These are phyloP conservation scores for Sebastiscus tertius DNA, from an alignment of 2,797 vertebrate species.

Conservation along the genomic window DNA sequence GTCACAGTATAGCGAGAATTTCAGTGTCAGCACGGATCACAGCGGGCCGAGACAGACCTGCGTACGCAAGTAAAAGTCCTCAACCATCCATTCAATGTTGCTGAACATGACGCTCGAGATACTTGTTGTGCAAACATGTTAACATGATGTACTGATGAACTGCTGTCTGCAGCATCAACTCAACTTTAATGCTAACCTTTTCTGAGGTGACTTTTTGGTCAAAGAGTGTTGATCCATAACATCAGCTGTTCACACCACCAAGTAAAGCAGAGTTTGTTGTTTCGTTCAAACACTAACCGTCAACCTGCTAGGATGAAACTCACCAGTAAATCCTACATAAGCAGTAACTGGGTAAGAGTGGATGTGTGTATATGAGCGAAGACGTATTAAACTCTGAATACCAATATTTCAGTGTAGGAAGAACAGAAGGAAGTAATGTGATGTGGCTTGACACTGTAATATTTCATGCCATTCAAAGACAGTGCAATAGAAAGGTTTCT, in stretches of 20 bases:
- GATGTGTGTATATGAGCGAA: neutral
- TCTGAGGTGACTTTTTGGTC: neutral
- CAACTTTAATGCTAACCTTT: neutral
- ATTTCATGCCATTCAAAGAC: slow-evolving; percentile 42
- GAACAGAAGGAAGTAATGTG: slow-evolving; percentile 1
- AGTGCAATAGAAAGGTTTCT: slow-evolving; percentile 30
- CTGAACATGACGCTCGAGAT: neutral
- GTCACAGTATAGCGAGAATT: neutral
- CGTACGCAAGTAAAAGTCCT: slow-evolving; percentile 4
- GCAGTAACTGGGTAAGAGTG: neutral
- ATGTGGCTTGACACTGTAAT: slow-evolving; percentile 26
- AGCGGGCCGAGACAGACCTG: neutral
- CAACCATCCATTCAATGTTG: neutral
- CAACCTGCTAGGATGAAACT: neutral
- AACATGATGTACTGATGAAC: neutral
- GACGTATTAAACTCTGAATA: neutral
- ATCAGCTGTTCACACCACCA: neutral
- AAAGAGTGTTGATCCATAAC: neutral
- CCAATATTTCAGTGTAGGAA: neutral
- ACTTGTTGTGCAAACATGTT: neutral
- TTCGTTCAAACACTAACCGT: neutral
- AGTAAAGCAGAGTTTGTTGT: neutral
- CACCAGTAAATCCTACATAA: no score
- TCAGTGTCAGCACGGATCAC: slow-evolving; percentile 24
- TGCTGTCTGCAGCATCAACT: neutral